Conservation (phyloP, 2,888 invertebrate species). For the Augiades crinisus region DNA sequence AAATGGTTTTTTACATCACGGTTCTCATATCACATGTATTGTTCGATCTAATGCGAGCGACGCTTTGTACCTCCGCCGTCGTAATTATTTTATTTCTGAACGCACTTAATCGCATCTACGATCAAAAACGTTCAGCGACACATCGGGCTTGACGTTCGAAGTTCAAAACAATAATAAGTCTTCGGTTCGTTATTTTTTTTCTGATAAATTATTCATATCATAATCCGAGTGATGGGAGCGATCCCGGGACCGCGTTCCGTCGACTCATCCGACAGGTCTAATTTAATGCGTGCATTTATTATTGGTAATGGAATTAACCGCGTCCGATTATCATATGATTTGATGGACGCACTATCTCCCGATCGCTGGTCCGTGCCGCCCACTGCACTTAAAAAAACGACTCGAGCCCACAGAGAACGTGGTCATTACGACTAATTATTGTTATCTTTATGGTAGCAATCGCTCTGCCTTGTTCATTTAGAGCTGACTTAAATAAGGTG, state of each 20-base stretch:
- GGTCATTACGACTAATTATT: conserved; percentile 78
- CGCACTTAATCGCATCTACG: conserved; percentile 51
- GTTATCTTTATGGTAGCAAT: conserved; percentile 79
- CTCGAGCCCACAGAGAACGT: conserved; percentile 55
- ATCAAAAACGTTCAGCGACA: conserved; percentile 45
- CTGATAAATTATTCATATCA: conserved; percentile 79
- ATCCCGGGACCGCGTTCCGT: conserved; percentile 62
- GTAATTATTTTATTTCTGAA: conserved; percentile 24
- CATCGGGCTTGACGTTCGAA: conserved; percentile 60
- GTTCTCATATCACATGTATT: conserved; percentile 17
- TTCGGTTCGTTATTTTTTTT: conserved; percentile 54
- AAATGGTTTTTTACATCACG: conserved; percentile 20
- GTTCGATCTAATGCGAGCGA: conserved; percentile 20
- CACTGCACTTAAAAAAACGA: conserved; percentile 66
- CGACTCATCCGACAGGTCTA: conserved; percentile 78
- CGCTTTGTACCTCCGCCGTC: conserved; percentile 14
- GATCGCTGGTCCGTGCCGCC: conserved; percentile 66
- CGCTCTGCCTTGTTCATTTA: conserved; percentile 65
- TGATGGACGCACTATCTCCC: conserved; percentile 78
- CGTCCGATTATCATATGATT: conserved; percentile 79
- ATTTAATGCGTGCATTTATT: conserved; percentile 81
- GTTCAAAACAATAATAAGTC: conserved; percentile 75
- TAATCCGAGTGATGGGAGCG: conserved; percentile 77
- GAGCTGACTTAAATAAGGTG: conserved; percentile 56
- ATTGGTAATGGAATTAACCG: conserved; percentile 80